Evolutionary conservation across 2,888 invertebrate genomes (phyloP), one percentile per base, ranked within the genome.

Genomic region (Eudasyphora cyanicolor): DNA sequence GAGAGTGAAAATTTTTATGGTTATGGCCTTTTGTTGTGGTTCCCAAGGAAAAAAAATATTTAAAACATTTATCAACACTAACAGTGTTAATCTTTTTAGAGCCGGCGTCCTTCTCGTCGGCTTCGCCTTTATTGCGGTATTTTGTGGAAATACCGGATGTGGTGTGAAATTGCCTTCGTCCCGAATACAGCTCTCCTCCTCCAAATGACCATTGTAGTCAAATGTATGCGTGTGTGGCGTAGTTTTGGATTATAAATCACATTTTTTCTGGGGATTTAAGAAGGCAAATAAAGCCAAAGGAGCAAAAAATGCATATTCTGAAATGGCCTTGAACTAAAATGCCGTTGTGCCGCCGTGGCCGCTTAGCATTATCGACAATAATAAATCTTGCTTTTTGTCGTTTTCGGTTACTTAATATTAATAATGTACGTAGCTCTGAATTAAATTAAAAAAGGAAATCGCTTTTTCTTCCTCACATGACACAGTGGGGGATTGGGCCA

Each of bases 1-100:
- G n/a, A n/a, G n/a, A n/a, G n/a, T n/a, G n/a, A 45, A 45, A 45
- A 45, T 32, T 14, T 45, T 45, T 45, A 45, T 45, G 45, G n/a
- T 45, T 45, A 45, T 45, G 32, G 32, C 8, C 12, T 12, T 57
- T 57, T 57, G 57, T 57, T 57, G 57, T 57, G 51, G n/a, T n/a
- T n/a, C n/a, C n/a, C n/a, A n/a, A n/a, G 5, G 57, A 57, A 57
- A 27, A 24, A 24, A n/a, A n/a, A n/a, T n/a, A 57, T 21, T 57
- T 57, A 14, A 57, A 57, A 57, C 57, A 57, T 57, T 57, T 57
- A 57, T 57, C 57, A 57, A 57, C 57, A 57, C 27, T 8, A 27
- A 57, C 24, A 27, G 57, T 57, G 57, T 57, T 57, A 57, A 57
- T 57, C 57, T 57, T 12, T 57, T 57, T 57, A 27, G 57, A 27